Evolutionary conservation across 2,888 invertebrate species (phyloP).

Genomic region (Morpho achilles): DNA sequence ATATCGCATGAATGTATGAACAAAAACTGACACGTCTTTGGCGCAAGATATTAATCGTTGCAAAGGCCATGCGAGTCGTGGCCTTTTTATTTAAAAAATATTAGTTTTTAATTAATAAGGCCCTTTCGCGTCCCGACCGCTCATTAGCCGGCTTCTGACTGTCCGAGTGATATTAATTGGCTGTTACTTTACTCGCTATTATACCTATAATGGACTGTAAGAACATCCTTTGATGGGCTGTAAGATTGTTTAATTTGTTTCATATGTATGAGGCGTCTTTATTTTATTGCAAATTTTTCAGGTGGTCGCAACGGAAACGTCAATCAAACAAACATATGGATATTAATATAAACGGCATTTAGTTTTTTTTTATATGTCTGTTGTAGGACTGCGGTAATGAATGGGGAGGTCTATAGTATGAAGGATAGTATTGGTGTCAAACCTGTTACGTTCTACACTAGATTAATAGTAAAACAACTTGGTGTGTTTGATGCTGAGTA

Average conservation of each 20-base stretch:
- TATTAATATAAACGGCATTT: neutral
- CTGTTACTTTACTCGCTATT: conserved; percentile 10
- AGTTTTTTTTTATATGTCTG: neutral
- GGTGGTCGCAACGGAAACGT: conserved; percentile 1
- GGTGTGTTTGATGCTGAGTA: too few species aligned
- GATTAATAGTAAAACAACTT: too few species aligned
- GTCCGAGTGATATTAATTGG: conserved; percentile 14
- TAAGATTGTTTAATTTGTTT: conserved; percentile 2
- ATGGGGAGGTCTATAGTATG: too few species aligned
- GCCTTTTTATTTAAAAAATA: conserved; percentile 8
- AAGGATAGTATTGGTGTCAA: too few species aligned
- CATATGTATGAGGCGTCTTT: neutral
- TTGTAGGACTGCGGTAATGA: too few species aligned
- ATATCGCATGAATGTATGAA: too few species aligned
- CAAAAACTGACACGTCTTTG: neutral
- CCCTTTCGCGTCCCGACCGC: conserved; percentile 10
- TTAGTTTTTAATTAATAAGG: conserved; percentile 8
- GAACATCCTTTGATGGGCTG: neutral
- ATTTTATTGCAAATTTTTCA: conserved; percentile 5
- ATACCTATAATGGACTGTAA: conserved; percentile 4
- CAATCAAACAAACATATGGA: conserved; percentile 6
- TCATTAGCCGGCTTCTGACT: conserved; percentile 9
- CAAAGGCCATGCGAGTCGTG: conserved; percentile 1
- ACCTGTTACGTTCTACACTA: too few species aligned
- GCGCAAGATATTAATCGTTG: conserved; percentile 2